phyloP scores from a whole-genome alignment of 2,888 invertebrate species.

The Metalampra italica region DNA sequence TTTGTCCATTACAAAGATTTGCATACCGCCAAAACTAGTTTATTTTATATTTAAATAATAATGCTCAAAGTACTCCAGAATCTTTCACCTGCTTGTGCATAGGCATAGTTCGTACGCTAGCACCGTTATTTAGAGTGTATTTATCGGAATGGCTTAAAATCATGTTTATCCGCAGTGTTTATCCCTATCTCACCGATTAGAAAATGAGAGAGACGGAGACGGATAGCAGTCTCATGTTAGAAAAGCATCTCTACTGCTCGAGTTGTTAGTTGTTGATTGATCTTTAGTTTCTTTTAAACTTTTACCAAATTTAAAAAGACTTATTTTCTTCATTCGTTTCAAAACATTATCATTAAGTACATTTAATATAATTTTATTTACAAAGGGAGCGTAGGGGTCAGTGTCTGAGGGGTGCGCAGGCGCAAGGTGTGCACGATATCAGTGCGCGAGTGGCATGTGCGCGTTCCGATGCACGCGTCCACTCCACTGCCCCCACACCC shows the following conservation, averaged over 20 bases:
- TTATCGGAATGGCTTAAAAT: no score
- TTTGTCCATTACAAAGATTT: constrained; percentile 4
- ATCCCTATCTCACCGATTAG: no score
- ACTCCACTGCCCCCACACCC: constrained; percentile 37
- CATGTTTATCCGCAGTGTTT: no score
- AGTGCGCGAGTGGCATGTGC: constrained; percentile 65
- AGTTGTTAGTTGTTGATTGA: no score
- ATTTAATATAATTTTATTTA: constrained; percentile 20
- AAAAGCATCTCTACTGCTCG: no score
- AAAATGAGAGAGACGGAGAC: no score
- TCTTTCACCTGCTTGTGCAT: no score
- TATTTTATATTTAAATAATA: constrained; percentile 20
- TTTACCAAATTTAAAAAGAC: no score
- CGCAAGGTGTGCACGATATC: constrained; percentile 76
- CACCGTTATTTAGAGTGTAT: no score
- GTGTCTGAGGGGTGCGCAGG: constrained; percentile 53
- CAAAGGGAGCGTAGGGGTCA: constrained; percentile 49
- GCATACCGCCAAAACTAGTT: constrained; percentile 16
- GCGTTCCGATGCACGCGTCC: constrained; percentile 66
- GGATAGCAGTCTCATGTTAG: no score
- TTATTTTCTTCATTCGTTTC: constrained; percentile 1
- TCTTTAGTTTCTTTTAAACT: no score
- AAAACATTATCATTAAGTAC: constrained; percentile 16
- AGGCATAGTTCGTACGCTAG: no score
- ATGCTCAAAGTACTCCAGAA: background rate